Base-by-base conservation (phyloP, 2,888 invertebrate species). In the Pecten maximus region DNA sequence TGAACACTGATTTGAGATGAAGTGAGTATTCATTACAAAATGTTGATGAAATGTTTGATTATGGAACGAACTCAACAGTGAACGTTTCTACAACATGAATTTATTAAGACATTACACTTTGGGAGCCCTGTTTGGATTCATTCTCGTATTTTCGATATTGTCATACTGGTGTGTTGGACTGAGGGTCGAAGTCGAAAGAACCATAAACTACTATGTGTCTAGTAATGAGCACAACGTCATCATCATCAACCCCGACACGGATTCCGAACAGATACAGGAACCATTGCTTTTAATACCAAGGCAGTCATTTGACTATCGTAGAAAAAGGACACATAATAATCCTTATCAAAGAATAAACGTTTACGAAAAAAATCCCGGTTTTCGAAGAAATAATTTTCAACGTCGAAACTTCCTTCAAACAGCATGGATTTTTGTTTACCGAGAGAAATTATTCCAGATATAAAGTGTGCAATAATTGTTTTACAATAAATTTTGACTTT, bases 391-490 rank as follows among this genome's bases (percentile, higher is more conserved):
- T 28, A 35, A 12, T 35, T n/a, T 74, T 35, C 74, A 74, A 35
- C 74, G 15, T 28, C 10, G 10, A 35, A 74, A 4, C 28, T 0
- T 28, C 74, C 3, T 28, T 74, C 28, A 35, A 28, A 23, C 28
- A 23, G 35, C 74, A 35, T 28, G 23, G 74, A 2, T 35, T 74
- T 74, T 74, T 74, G 35, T 74, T 74, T 74, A 28, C 35, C 10
- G 35, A 2, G 0, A 35, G 74, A 74, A 74, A 88, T 28, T 39
- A 88, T 35, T 23, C 39, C 8, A 90, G 90, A 50, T 87, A 88
- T 15, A 90, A 88, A 50, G 16, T 60, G 16, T 90, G 90, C 87
- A n/a, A 86, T 4, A 48, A 87, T n/a, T 90, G 90, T 87, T 90
- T 90, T 88, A 44, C 87, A 44, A 50, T 88, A 8, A 44, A 90